These are phyloP conservation scores for Polydrusus pterygomalis DNA, from an alignment of 2,888 invertebrate species.

Conservation along the genomic window DNA sequence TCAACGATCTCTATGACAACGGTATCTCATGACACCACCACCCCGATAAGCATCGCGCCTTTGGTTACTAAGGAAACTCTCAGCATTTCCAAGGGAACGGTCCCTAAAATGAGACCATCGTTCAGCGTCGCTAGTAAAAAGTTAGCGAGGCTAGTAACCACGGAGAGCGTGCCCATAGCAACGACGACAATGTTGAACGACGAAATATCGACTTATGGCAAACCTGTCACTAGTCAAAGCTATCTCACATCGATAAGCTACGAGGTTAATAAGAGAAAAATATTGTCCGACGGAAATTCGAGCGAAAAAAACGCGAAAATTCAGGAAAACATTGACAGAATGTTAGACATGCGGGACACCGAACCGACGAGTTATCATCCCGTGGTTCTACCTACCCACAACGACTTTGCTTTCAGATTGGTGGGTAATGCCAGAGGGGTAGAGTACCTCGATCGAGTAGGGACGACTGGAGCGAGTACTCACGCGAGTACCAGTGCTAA, in stretches of 20 bases:
- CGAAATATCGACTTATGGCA: slow-evolving; percentile 49
- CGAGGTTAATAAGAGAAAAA: slow-evolving; percentile 71
- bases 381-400: slow-evolving; percentile 53
- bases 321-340: neutral
- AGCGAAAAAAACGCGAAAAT: neutral
- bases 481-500: slow-evolving; percentile 43
- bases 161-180: slow-evolving; percentile 49
- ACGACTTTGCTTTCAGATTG: slow-evolving; percentile 68
- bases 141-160: slow-evolving; percentile 3
- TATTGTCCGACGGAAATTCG: slow-evolving; percentile 2
- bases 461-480: slow-evolving; percentile 33
- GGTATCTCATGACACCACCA: slow-evolving; percentile 14
- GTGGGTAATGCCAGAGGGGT: slow-evolving; percentile 70
- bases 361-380: neutral
- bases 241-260: slow-evolving; percentile 75
- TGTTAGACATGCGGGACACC: neutral
- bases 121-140: slow-evolving; percentile 28
- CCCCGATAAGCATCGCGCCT: neutral
- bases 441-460: slow-evolving; percentile 61
- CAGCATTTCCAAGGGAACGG: neutral
- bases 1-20: slow-evolving; percentile 58
- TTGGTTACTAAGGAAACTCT: neutral
- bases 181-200: slow-evolving; percentile 52
- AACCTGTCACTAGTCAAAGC: slow-evolving; percentile 72
- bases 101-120: neutral